Base-by-base conservation (phyloP, 1,140 invertebrate genomes). In the Eufriesea mexicana region DNA sequence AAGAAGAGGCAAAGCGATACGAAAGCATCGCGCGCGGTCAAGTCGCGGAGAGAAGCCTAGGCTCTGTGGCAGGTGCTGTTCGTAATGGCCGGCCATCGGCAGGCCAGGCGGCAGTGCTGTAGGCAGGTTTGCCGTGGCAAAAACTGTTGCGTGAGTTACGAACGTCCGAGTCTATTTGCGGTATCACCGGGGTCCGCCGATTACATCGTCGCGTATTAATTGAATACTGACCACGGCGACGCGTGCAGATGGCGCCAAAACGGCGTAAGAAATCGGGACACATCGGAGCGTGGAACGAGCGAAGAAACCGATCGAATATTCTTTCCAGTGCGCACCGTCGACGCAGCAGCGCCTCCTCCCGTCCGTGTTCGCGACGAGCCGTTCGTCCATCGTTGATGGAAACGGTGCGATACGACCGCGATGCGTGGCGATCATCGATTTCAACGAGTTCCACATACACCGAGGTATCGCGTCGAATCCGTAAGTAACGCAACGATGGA, bases 41-140 rank as follows among this genome's bases (percentile, higher is more conserved):
- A 86, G 88, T 91, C 88, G 89, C 77, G 89, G 71, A 25, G 25
- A n/a, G 14, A 14, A 45, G 54, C 59, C 77, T 86, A 90, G 86
- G 84, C 87, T 92, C 86, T 92, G 35, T 35, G 91, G 93, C 93
- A 93, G 92, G 93, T 93, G 93, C 89, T 92, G 84, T 80, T 79
- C 82, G 89, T 92, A 94, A 94, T 93, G 91, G 92, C 92, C 90
- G 92, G 88, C 90, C 87, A 89, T 91, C 89, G 88, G 47, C 47
- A 51, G 71, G 82, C 90, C 90, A 74, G 87, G 86, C 83, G 74
- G 74, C 78, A 82, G 67, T 67, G 82, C 73, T 71, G 67, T 81
- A 47, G 67, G 79, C 89, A 90, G 90, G 85, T 88, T 88, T 49
- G 79, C 86, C 77, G 85, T 81, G 80, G 71, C 71, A 90, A 88